Percentiles rank a stretch among this genome's conserved stretches.
These are phyloP conservation scores for Strigamia maritima DNA, from an alignment of 2,888 invertebrate genomes.

Conservation along the genomic window DNA sequence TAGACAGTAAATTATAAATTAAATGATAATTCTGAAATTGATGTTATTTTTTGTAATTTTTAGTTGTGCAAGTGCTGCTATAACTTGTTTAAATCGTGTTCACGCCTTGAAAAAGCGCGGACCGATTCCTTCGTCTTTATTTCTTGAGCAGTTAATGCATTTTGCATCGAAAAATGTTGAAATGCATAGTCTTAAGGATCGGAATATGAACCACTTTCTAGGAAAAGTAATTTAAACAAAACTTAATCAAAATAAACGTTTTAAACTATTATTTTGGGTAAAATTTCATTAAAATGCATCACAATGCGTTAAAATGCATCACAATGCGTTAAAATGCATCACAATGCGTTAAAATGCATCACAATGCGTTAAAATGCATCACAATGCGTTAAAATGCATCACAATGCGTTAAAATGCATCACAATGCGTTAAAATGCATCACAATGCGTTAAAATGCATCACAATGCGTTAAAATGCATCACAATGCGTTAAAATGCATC, in stretches of 20 bases:
- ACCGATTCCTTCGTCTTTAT: constrained; percentile 51
- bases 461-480: too few species aligned
- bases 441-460: too few species aligned
- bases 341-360: too few species aligned
- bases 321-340: too few species aligned
- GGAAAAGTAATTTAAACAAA: not conserved
- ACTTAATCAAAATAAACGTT: not conserved
- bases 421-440: too few species aligned
- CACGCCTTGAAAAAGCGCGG: constrained; percentile 53
- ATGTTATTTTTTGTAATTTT: constrained; percentile 44
- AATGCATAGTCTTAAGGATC: constrained; percentile 50
- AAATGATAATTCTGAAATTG: not conserved
- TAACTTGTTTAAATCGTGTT: constrained; percentile 51
- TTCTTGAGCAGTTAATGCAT: constrained; percentile 46
- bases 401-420: too few species aligned
- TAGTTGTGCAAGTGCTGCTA: constrained; percentile 54
- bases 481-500: too few species aligned
- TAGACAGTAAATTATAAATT: constrained; percentile 38
- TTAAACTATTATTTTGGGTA: too few species aligned
- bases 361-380: not conserved
- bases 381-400: too few species aligned
- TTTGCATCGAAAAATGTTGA: constrained; percentile 41
- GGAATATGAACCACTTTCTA: not conserved
- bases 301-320: too few species aligned
- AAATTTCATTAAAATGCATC: not conserved